phyloP scores from a whole-genome alignment of 1,140 invertebrate genomes.

The Halictus rubicundus region DNA sequence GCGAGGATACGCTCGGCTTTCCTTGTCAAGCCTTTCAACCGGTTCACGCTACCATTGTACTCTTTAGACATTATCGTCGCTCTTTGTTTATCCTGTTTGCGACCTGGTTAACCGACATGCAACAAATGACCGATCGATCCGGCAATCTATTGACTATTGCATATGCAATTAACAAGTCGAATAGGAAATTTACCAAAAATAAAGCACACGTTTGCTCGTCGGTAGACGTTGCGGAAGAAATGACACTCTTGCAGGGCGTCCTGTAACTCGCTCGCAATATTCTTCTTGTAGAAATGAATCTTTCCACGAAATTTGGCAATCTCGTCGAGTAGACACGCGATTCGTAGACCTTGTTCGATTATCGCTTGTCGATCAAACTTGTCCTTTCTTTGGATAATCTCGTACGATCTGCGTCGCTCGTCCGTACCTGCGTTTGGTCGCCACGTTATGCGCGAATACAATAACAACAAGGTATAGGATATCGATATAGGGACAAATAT shows the following conservation, averaged over 20 bases:
- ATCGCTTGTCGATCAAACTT: constrained; percentile 65
- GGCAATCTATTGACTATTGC: too few species aligned
- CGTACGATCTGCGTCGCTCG: constrained; percentile 60
- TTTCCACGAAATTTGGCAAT: constrained; percentile 65
- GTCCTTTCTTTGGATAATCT: constrained; percentile 66
- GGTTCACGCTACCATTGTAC: constrained; percentile 53
- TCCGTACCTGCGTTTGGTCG: constrained; percentile 50
- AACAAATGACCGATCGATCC: too few species aligned
- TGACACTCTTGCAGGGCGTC: constrained; percentile 60
- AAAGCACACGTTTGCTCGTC: constrained; percentile 58
- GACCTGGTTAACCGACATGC: neutral
- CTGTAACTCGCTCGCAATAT: constrained; percentile 42
- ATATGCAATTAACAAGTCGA: neutral
- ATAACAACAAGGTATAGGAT: too few species aligned
- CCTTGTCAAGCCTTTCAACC: constrained; percentile 6
- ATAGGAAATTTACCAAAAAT: constrained; percentile 42
- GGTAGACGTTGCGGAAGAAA: constrained; percentile 60
- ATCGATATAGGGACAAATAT: too few species aligned
- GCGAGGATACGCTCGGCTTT: constrained; percentile 43
- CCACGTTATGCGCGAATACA: neutral
- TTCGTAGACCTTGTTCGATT: constrained; percentile 56
- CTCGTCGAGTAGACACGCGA: constrained; percentile 55
- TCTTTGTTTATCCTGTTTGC: constrained; percentile 58
- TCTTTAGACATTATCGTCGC: constrained; percentile 56
- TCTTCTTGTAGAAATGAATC: constrained; percentile 53